A percentile compares a stretch with the other conserved stretches of the same genome.
Conservation (phyloP, 2,888 invertebrate species). For the Nomada hirtipes region DNA sequence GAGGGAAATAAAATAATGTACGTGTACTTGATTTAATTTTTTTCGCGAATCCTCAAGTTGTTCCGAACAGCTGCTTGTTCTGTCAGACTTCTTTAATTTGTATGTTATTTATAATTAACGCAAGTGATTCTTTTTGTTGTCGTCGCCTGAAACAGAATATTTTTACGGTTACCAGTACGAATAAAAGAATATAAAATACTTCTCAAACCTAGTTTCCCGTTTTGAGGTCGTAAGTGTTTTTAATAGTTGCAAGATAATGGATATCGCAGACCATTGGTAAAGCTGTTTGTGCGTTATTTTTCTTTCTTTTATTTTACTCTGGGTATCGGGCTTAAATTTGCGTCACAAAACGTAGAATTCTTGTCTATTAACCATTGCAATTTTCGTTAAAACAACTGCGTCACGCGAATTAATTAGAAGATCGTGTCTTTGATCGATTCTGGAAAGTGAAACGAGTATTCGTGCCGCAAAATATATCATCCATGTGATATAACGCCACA, state of each 20-base stretch:
- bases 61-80: not conserved
- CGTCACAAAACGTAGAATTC: constrained; percentile 28
- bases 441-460: constrained; percentile 1
- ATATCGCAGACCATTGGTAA: constrained; percentile 32
- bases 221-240: not conserved
- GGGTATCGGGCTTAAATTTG: not conserved
- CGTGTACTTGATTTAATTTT: not conserved
- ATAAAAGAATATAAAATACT: no score
- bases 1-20: not conserved
- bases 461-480: not conserved
- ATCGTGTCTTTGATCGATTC: constrained; percentile 36
- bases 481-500: not conserved
- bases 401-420: constrained; percentile 29
- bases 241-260: constrained; percentile 31
- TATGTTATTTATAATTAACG: no score
- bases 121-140: not conserved
- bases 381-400: not conserved
- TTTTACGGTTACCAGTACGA: not conserved
- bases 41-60: not conserved
- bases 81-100: not conserved
- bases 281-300: not conserved
- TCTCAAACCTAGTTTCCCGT: not conserved
- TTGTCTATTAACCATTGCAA: constrained; percentile 33
- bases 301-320: not conserved
- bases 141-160: not conserved